A percentile compares a stretch with the other conserved stretches of the same genome.
phyloP scores from a whole-genome alignment of 2,113 vertebrate genomes.

The Saimiri boliviensis region DNA sequence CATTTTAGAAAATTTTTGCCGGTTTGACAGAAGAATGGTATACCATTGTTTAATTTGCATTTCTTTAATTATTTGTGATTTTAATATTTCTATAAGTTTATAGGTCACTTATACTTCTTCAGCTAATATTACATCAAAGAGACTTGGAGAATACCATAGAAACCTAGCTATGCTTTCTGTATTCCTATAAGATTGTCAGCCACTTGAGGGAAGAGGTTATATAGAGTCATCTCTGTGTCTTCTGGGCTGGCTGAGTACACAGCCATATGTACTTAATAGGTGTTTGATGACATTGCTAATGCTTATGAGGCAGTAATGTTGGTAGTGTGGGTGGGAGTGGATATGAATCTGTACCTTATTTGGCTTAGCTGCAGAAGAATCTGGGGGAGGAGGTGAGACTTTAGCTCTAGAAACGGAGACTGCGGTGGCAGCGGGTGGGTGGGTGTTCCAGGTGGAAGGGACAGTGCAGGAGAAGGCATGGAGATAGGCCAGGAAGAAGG shows the following conservation, averaged over 20 bases:
- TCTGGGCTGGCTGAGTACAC: constrained; percentile 27
- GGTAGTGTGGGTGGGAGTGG: constrained; percentile 69
- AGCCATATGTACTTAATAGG: constrained; percentile 51
- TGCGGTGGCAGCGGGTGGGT: constrained; percentile 75
- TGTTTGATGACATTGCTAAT: constrained; percentile 68
- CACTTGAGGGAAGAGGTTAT: neutral
- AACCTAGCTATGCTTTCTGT: neutral
- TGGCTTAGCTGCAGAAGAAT: constrained; percentile 74
- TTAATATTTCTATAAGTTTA: constrained; percentile 28
- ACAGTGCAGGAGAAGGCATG: constrained; percentile 64
- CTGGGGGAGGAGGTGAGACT: constrained; percentile 79
- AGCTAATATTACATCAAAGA: constrained; percentile 2
- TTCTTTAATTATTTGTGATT: constrained; percentile 50
- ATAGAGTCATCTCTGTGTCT: constrained; percentile 6
- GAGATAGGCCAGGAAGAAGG: constrained; percentile 49
- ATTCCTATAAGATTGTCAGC: constrained; percentile 18
- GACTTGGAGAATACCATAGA: constrained; percentile 9
- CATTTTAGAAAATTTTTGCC: constrained; percentile 27
- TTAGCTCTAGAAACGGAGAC: constrained; percentile 74
- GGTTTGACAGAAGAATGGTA: constrained; percentile 42
- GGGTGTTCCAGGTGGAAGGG: constrained; percentile 79
- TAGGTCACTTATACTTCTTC: constrained; percentile 7
- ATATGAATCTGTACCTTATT: constrained; percentile 75
- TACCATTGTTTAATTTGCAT: constrained; percentile 30
- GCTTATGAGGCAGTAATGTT: constrained; percentile 65